These are phyloP conservation scores for Physella acuta DNA, from an alignment of 1,140 invertebrate genomes.

Conservation along the genomic window DNA sequence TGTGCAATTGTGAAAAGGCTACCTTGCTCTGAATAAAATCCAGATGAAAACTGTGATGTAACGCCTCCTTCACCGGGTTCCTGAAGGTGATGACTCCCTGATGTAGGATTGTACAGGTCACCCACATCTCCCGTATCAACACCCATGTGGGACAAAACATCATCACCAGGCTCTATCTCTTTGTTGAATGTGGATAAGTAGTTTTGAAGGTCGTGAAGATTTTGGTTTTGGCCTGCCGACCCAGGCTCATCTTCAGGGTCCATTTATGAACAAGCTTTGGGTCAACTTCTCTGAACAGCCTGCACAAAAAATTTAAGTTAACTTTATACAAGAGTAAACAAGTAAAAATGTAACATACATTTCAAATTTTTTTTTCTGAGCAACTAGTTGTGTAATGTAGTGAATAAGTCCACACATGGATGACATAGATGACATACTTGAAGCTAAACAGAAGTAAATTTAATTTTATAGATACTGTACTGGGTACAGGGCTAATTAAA, in stretches of 20 bases:
- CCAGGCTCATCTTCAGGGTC: slow-evolving; percentile 24
- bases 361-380: background rate
- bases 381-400: background rate
- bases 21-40: slow-evolving; percentile 35
- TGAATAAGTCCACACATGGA: background rate
- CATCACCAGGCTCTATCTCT: slow-evolving; percentile 66
- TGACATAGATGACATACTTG: too few species aligned
- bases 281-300: background rate
- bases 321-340: background rate
- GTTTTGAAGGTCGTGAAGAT: slow-evolving; percentile 77
- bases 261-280: slow-evolving; percentile 16
- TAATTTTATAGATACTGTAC: too few species aligned
- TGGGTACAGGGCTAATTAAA: too few species aligned
- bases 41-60: slow-evolving; percentile 25
- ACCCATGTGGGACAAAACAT: slow-evolving; percentile 19
- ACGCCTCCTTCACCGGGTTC: slow-evolving; percentile 10
- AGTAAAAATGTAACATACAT: background rate
- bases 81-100: slow-evolving; percentile 1
- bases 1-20: background rate
- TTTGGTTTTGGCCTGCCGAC: slow-evolving; percentile 28
- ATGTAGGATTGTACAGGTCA: slow-evolving; percentile 3
- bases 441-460: too few species aligned
- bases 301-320: background rate
- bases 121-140: slow-evolving; percentile 10
- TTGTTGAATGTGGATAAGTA: slow-evolving; percentile 84